Evolutionary conservation across 2,888 invertebrate genomes (phyloP).

Genomic region (Eupithecia subfuscata): DNA sequence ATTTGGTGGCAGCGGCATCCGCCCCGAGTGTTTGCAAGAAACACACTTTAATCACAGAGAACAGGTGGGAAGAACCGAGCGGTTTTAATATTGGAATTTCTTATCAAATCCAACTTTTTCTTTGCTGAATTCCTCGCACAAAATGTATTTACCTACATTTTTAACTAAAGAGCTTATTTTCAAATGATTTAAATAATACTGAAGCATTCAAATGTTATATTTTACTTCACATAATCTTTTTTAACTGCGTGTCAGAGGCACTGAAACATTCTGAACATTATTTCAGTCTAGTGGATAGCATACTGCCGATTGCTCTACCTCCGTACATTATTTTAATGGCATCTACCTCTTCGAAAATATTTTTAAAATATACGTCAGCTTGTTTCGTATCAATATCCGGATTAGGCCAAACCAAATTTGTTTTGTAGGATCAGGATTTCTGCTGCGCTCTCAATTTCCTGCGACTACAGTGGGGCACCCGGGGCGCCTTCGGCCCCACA

Average conservation of each 20-base stretch:
- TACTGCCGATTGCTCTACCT: background rate
- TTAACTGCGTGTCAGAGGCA: background rate
- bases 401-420: conserved; percentile 82
- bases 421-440: conserved; percentile 81
- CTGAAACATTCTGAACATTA: background rate
- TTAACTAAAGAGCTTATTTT: conserved; percentile 38
- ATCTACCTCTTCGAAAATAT: conserved; percentile 39
- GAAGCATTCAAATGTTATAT: background rate
- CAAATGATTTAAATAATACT: background rate
- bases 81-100: conserved; percentile 79
- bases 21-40: conserved; percentile 65
- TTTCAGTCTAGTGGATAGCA: background rate
- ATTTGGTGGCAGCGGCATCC: conserved; percentile 62
- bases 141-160: conserved; percentile 48
- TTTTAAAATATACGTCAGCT: conserved; percentile 66
- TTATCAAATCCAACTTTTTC: conserved; percentile 68
- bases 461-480: conserved; percentile 80
- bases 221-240: background rate
- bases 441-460: conserved; percentile 84
- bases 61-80: conserved; percentile 71
- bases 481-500: conserved; percentile 58
- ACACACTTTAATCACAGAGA: conserved; percentile 80
- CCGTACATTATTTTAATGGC: conserved; percentile 20
- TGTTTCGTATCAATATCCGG: conserved; percentile 83
- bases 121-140: conserved; percentile 48